Evolutionary conservation across 2,888 invertebrate genomes (phyloP), one percentile per base, ranked within the genome.

Genomic region (Amphipyra berbera): DNA sequence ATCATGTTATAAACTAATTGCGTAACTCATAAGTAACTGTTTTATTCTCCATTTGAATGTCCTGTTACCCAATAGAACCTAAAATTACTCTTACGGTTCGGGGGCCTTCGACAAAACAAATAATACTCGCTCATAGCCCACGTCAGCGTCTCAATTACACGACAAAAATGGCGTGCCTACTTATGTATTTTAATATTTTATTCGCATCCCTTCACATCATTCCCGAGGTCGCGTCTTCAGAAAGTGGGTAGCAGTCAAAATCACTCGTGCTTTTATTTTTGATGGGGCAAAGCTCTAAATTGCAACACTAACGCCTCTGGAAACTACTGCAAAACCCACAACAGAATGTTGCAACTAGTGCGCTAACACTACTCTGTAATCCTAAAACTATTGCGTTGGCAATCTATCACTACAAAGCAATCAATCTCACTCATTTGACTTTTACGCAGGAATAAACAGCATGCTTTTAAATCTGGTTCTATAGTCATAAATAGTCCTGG

Each of bases 351-450:
- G 13, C 15, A 53, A 48, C 15, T 35, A 15, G 37, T 64, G 21
- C 14, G 7, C 42, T 30, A 38, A n/a, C n/a, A n/a, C n/a, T n/a
- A n/a, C n/a, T n/a, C n/a, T 41, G 38, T 57, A 58, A 47, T 57
- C 30, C 67, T 61, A 52, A 62, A 58, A 67, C 58, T 45, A 71
- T 58, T 62, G 57, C 46, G 45, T 49, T 46, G 6, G 40, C n/a
- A 0, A 70, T 75, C 35, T 10, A 50, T 72, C 45, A 70, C 70
- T 37, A 52, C 21, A 7, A 15, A 13, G 45, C 55, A 37, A 72
- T 72, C 44, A 37, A 59, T 72, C 56, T 69, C 58, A 30, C 35
- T 58, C 52, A 59, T 70, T 53, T 63, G 58, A 75, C 63, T 75
- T 71, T 69, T 74, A 70, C 50, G 38, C 58, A 41, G 64, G 71